These are phyloP conservation scores for Sylvia atricapilla DNA, from an alignment of 2,113 vertebrate species.

Conservation along the genomic window DNA sequence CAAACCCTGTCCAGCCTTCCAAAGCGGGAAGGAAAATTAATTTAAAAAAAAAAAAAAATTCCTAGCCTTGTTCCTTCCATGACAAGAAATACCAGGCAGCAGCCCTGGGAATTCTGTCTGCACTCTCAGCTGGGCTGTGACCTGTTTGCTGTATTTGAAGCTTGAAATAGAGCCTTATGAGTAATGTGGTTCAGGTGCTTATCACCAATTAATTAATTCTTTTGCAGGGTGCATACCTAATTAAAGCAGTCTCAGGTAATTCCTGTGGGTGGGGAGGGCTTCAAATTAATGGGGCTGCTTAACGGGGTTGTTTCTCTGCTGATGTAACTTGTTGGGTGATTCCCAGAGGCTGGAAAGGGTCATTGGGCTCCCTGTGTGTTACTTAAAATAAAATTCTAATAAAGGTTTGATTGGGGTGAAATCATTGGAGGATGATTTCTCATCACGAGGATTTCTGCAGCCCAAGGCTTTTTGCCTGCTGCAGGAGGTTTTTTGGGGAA, in stretches of 20 bases:
- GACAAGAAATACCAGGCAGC: neutral
- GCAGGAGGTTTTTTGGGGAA: neutral
- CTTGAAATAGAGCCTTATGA: constrained; percentile 48
- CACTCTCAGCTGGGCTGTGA: neutral
- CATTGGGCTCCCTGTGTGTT: neutral
- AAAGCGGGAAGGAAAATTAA: neutral
- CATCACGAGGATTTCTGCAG: neutral
- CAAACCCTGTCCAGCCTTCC: neutral
- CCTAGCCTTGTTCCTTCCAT: neutral
- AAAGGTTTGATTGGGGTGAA: neutral
- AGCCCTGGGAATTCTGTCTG: neutral
- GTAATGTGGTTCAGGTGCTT: constrained; percentile 58
- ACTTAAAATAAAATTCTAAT: constrained; percentile 44
- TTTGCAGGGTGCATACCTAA: constrained; percentile 67
- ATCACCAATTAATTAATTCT: constrained; percentile 72
- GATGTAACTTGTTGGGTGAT: neutral
- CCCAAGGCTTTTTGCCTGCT: neutral
- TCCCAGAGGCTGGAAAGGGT: neutral
- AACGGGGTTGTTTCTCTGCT: constrained; percentile 21
- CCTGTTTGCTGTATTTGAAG: constrained; percentile 64
- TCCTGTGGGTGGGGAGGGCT: neutral
- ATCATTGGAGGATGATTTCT: neutral
- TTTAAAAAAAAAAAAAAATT: neutral
- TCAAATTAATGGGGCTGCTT: neutral
- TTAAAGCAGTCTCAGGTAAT: constrained; percentile 61